Base-by-base conservation (phyloP, 2,888 invertebrate species). In the Drosophila prostipennis region DNA sequence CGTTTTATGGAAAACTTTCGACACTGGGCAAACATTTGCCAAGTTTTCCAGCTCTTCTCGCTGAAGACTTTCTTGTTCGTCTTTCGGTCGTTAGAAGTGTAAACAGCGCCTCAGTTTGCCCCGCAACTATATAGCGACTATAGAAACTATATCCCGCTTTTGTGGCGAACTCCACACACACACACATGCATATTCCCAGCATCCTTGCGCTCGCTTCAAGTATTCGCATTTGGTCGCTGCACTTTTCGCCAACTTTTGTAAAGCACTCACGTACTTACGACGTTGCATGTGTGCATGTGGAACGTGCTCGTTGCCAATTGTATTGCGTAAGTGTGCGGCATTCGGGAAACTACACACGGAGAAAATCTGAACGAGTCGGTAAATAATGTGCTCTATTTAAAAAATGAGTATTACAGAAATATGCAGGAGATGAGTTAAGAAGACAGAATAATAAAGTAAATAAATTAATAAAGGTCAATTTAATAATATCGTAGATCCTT, bases 251-350 rank as follows among this genome's bases (percentile, higher is more conserved):
- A 86, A 73, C 69, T 82, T 87, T 73, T 43, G 69, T 57, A 72
- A 54, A 61, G 67, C 65, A 65, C 69, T 70, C 85, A 85, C 71
- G 82, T 76, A 59, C 43, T 45, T 53, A 49, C 58, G 42, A 34
- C 32, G 37, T 26, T 64, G 55, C 49, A 59, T 74, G 55, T 65
- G 74, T 56, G 45, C 45, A 53, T 51, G 49, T 43, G 53, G 42
- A 55, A 80, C 80, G 71, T 74, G 77, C 54, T 65, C 53, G 52
- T 19, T 64, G 55, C 60, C 72, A 70, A 76, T 76, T 76, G 77
- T 72, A 70, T 79, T 87, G 86, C 86, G 58, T 79, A 74, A 79
- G 71, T 48, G 42, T 70, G 49, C 61, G 61, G 56, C 64, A 69
- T 64, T 67, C 65, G 68, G 71, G 54, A 60, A 57, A 51, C 19